Base-by-base conservation (phyloP, 2,888 invertebrate genomes). In the Cantharis lateralis region DNA sequence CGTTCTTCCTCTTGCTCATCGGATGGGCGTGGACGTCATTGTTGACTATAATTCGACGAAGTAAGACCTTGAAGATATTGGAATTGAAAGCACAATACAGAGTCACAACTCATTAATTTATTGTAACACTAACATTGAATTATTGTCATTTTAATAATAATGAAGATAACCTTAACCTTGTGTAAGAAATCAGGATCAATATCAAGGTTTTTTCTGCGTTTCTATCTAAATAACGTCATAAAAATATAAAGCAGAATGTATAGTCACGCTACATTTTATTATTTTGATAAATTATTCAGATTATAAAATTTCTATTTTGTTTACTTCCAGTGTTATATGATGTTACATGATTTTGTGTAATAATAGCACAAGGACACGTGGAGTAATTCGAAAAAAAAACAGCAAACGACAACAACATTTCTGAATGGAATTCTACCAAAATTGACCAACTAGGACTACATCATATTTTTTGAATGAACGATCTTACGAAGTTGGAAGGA, bases 161-260 rank as follows among this genome's bases (percentile, higher is more conserved):
- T 13, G 75, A 16, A 71, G 77, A 77, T 77, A 77, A 74, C 77
- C 77, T 74, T 71, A 74, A 24, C 62, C 77, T 77, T 77, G 74
- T 68, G 68, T 28, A 28, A 68, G 62, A 71, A 48, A 75, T 71
- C 71, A 68, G 68, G 71, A 32, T 62, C 74, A 77, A 74, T 77
- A 74, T 77, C 77, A 77, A 77, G 77, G 77, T 71, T 77, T 61
- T 24, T 68, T 63, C 64, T 20, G 68, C 72, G 48, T 62, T 73
- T 74, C 70, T 62, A 32, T 61, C 63, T 64, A 70, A 74, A 74
- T 20, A 18, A 70, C 74, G 74, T 74, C 74, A 74, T 26, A 63
- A 63, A 74, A 15, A 24, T 13, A 69, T n/a, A 7, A 69, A 28
- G 26, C n/a, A n/a, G 3, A 66, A 20, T 15, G 20, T 20, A 64